phyloP scores from a whole-genome alignment of 2,797 vertebrate species.

The Labroides dimidiatus region DNA sequence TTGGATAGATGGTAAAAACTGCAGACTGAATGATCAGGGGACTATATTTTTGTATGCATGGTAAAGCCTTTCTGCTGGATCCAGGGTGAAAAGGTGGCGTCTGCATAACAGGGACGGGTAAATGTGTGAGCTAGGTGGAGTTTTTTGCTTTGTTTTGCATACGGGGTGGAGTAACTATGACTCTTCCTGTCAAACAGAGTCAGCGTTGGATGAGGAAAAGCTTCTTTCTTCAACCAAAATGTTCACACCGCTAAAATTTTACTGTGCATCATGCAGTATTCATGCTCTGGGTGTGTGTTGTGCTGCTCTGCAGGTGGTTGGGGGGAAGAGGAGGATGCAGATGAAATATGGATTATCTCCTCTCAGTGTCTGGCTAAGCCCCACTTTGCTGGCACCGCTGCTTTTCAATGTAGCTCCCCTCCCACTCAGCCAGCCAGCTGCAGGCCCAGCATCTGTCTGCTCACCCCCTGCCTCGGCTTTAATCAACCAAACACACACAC shows the following conservation, averaged over 20 bases:
- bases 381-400: slow-evolving; percentile 64
- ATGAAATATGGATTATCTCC: slow-evolving; percentile 82
- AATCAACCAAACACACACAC: slow-evolving; percentile 62
- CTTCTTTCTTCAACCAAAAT: slow-evolving; percentile 31
- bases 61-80: slow-evolving; percentile 53
- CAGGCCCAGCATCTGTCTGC: slow-evolving; percentile 66
- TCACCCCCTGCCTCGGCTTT: slow-evolving; percentile 58
- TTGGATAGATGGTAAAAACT: slow-evolving; percentile 45
- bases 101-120: slow-evolving; percentile 22
- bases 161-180: slow-evolving; percentile 28
- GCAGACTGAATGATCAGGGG: slow-evolving; percentile 43
- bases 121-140: neutral
- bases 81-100: slow-evolving; percentile 33
- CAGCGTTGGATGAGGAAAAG: slow-evolving; percentile 45
- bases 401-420: slow-evolving; percentile 66
- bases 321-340: slow-evolving; percentile 67
- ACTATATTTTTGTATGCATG: slow-evolving; percentile 34
- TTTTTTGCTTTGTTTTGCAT: neutral
- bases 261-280: slow-evolving; percentile 70
- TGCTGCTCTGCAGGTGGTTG: slow-evolving; percentile 72
- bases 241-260: slow-evolving; percentile 41
- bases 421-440: slow-evolving; percentile 68
- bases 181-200: slow-evolving; percentile 45
- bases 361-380: slow-evolving; percentile 74
- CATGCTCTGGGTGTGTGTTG: slow-evolving; percentile 64